Base-by-base conservation (phyloP, 2,113 vertebrate genomes). In the Pholis gunnellus region DNA sequence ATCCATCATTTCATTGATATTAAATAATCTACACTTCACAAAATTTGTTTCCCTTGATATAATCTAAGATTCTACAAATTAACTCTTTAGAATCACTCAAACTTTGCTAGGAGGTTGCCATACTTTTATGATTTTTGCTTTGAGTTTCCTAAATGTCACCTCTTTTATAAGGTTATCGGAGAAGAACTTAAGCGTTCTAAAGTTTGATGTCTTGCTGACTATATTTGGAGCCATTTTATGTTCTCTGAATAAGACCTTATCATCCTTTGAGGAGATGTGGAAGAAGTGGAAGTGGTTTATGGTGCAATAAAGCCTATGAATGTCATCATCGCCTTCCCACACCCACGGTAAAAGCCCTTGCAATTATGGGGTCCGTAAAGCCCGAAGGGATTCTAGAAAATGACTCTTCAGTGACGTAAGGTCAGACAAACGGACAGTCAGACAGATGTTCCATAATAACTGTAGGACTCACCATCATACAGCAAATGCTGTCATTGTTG, bases 281-380 rank as follows among this genome's bases (percentile, higher is more conserved):
- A 54, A 72, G 63, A 77, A 70, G 54, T 67, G 61, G 68, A 73
- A 64, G 50, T 79, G 76, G 60, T 91, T 89, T 90, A 85, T 86
- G 65, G 73, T 29, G 69, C 71, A 76, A 91, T 90, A 85, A 89
- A 89, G 71, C 1, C 81, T 72, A 27, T 81, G 82, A 85, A 82
- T 87, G 88, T 79, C 79, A 85, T 82, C 75, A 87, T 85, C 20
- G 6, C 54, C 77, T 71, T 64, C 44, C 78, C 50, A 66, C 42
- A 11, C 70, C 22, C 57, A 60, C n/a, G 77, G 78, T 57, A 78
- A 79, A 60, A 79, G 22, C 10, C 36, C 63, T 63, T 78, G 48
- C 67, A 83, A 83, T 89, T 72, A 84, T 44, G 29, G 73, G 59
- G 71, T 71, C 52, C 27, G 40, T 81, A 87, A 85, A 86, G 50